These are phyloP conservation scores for Actinia tenebrosa DNA, from an alignment of 64 coral and sea anemone genomes.

Conservation along the genomic window DNA sequence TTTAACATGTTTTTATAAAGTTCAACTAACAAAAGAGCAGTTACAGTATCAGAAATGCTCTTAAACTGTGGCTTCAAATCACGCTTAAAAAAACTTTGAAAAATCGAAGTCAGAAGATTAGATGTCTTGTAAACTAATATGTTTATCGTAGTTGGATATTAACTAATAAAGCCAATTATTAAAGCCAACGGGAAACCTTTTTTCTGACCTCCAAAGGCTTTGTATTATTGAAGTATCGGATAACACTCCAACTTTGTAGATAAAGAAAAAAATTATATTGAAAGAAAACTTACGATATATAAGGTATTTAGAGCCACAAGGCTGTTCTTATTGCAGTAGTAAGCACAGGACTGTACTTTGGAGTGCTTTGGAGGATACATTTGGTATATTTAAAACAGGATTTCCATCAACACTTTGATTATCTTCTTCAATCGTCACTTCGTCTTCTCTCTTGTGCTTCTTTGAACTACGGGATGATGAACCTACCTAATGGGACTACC, in stretches of 20 bases:
- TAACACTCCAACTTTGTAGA: neutral
- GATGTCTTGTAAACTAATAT: neutral
- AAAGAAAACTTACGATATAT: slow-evolving; percentile 91
- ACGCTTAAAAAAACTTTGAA: neutral
- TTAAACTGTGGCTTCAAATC: neutral
- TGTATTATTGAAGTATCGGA: neutral
- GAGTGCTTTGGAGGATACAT: slow-evolving; percentile 93
- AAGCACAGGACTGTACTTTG: slow-evolving; percentile 83
- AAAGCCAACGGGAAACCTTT: neutral
- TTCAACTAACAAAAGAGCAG: neutral
- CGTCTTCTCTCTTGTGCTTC: neutral
- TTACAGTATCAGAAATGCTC: neutral
- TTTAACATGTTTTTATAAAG: neutral
- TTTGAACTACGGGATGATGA: neutral
- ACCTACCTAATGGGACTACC: neutral
- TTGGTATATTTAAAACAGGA: slow-evolving; percentile 4
- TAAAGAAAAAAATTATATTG: slow-evolving; percentile 7
- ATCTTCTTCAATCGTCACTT: slow-evolving; percentile 2
- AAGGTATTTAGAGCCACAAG: slow-evolving; percentile 80
- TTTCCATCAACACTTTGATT: neutral
- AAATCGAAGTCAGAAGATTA: neutral
- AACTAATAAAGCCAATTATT: neutral
- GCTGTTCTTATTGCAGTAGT: slow-evolving; percentile 87
- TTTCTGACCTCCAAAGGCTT: neutral
- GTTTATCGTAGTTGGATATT: neutral